Percentiles rank a stretch among this genome's conserved stretches.
phyloP scores from a whole-genome alignment of 2,888 invertebrate species.

The Lymantria monacha region DNA sequence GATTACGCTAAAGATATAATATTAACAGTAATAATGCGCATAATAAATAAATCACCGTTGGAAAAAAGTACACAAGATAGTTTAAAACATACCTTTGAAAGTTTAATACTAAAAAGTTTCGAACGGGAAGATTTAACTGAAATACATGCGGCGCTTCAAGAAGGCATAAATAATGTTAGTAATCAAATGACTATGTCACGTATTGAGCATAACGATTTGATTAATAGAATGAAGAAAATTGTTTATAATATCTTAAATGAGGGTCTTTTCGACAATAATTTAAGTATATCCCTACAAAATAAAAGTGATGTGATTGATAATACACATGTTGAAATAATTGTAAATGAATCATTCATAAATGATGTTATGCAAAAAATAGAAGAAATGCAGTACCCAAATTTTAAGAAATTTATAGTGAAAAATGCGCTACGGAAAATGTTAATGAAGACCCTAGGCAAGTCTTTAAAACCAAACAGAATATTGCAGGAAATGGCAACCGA shows the following conservation, averaged over 20 bases:
- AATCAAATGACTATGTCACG: background rate
- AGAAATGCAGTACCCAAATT: background rate
- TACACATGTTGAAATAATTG: conserved; percentile 1
- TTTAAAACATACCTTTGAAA: background rate
- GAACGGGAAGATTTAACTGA: background rate
- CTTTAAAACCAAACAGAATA: background rate
- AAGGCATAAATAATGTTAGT: background rate
- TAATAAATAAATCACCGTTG: background rate
- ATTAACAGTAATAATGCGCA: background rate
- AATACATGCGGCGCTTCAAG: background rate
- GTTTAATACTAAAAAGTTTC: background rate
- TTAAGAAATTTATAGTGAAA: conserved; percentile 5
- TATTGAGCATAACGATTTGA: background rate
- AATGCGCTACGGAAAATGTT: conserved; percentile 9
- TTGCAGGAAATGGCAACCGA: conserved; percentile 1
- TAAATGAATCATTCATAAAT: background rate
- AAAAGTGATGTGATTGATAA: conserved; percentile 10
- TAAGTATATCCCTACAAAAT: background rate
- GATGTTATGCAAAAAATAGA: background rate
- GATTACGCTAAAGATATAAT: conserved; percentile 5
- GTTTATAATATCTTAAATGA: conserved; percentile 6
- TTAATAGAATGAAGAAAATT: background rate
- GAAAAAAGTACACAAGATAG: background rate
- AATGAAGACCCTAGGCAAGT: conserved; percentile 6
- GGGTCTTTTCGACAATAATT: conserved; percentile 1